Conservation (phyloP, 1,140 invertebrate genomes). For the Bathynomus jamesi region DNA sequence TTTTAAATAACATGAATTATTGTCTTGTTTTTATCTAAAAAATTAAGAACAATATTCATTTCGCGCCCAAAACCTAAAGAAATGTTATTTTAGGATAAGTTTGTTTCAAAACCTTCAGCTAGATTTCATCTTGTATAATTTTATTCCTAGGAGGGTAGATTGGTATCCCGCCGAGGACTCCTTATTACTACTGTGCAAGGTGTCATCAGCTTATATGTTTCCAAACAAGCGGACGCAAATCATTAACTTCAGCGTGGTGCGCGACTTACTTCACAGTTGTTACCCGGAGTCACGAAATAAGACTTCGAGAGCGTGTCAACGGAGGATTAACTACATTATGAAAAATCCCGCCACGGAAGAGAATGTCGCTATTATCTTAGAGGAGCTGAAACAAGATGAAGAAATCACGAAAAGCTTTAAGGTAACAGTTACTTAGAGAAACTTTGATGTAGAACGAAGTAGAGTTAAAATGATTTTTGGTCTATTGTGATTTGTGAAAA, state of each 20-base stretch:
- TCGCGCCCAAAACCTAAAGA: too few relatives aligned
- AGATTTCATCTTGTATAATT: not conserved
- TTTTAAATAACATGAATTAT: too few relatives aligned
- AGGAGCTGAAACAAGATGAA: conserved; percentile 54
- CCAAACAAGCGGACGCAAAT: conserved; percentile 49
- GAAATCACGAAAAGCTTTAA: conserved; percentile 41
- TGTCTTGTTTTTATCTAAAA: too few relatives aligned
- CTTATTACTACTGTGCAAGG: conserved; percentile 58
- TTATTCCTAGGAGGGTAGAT: conserved; percentile 44
- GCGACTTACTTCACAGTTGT: conserved; percentile 54
- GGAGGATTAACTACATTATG: conserved; percentile 56
- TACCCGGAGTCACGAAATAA: conserved; percentile 53
- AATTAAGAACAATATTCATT: too few relatives aligned
- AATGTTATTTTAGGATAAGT: not conserved
- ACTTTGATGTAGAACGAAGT: not conserved
- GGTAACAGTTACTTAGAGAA: conserved; percentile 24
- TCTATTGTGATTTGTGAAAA: too few relatives aligned
- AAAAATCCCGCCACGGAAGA: conserved; percentile 51
- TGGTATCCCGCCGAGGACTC: conserved; percentile 58
- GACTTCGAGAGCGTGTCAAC: conserved; percentile 59
- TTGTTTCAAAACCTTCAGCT: not conserved
- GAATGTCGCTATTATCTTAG: conserved; percentile 52
- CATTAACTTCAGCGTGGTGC: conserved; percentile 47
- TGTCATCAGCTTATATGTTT: conserved; percentile 56
- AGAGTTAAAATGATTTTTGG: not conserved